A percentile compares a stretch with the other conserved stretches of the same genome.
Conservation (phyloP, 1,140 invertebrate species). For the Drosophila ficusphila region DNA sequence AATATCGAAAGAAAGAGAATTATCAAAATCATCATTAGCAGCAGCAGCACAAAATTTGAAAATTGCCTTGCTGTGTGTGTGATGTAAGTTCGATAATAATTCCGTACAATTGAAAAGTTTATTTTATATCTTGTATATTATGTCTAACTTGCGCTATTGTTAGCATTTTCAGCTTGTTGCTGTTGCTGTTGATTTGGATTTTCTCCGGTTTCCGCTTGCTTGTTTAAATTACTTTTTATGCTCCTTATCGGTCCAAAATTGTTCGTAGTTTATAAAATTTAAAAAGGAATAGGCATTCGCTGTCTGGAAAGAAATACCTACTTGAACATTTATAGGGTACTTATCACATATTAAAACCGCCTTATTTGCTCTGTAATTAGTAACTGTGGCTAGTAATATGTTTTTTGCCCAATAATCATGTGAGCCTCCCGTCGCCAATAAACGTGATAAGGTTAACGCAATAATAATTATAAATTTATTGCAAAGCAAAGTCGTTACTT, state of each 20-base stretch:
- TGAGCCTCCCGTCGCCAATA: not conserved
- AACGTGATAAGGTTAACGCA: constrained; percentile 9
- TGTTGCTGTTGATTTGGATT: constrained; percentile 25
- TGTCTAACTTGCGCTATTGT: constrained; percentile 35
- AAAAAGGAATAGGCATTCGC: too few species aligned
- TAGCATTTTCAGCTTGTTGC: not conserved
- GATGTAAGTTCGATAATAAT: constrained; percentile 39
- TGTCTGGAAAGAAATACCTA: too few species aligned
- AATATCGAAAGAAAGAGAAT: constrained; percentile 24
- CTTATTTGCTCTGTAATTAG: too few species aligned
- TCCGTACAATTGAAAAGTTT: constrained; percentile 23
- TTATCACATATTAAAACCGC: too few species aligned
- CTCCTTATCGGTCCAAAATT: constrained; percentile 7
- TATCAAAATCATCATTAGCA: constrained; percentile 40
- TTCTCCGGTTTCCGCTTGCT: constrained; percentile 18
- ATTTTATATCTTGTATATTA: constrained; percentile 23
- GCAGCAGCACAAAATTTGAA: constrained; percentile 20
- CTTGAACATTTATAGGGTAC: too few species aligned
- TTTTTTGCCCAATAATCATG: not conserved
- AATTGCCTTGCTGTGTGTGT: constrained; percentile 26
- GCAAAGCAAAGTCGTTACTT: not conserved
- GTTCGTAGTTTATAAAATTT: not conserved
- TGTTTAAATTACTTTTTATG: not conserved
- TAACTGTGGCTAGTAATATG: not conserved
- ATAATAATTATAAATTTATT: constrained; percentile 1